These are phyloP conservation scores for Vireo griseus DNA, from an alignment of 2,797 vertebrate species.

Conservation along the genomic window DNA sequence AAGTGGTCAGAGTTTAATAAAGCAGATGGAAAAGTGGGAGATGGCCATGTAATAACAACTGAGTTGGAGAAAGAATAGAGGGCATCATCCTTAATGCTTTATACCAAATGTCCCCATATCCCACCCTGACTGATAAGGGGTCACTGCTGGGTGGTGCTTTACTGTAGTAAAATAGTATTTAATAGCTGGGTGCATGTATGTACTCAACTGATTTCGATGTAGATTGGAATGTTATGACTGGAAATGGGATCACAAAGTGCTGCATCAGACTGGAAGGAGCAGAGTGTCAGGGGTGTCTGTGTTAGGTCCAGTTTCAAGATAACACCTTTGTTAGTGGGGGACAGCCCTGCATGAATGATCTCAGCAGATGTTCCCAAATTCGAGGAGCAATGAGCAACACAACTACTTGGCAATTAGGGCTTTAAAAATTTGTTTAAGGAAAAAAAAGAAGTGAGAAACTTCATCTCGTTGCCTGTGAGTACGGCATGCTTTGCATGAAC, in stretches of 20 bases:
- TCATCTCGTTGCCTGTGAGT: background rate
- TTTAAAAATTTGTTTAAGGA: background rate
- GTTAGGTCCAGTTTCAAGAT: background rate
- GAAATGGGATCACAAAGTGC: background rate
- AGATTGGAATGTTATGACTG: background rate
- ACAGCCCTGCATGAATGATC: background rate
- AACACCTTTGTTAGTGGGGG: background rate
- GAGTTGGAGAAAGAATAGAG: background rate
- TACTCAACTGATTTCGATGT: background rate
- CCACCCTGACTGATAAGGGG: background rate
- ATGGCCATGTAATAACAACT: background rate
- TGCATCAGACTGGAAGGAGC: background rate
- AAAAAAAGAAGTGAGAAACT: background rate
- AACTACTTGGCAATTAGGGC: background rate
- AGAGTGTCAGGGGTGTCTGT: background rate
- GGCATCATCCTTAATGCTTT: background rate
- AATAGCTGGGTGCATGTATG: background rate
- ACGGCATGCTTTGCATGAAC: background rate
- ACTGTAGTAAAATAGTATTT: background rate
- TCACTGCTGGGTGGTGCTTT: background rate
- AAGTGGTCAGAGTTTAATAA: background rate
- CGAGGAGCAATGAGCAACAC: background rate
- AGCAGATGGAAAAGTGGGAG: background rate
- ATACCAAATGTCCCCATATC: background rate
- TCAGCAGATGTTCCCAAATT: background rate